These are phyloP conservation scores for Epirrita christyi DNA, from an alignment of 2,888 invertebrate species.

Conservation along the genomic window DNA sequence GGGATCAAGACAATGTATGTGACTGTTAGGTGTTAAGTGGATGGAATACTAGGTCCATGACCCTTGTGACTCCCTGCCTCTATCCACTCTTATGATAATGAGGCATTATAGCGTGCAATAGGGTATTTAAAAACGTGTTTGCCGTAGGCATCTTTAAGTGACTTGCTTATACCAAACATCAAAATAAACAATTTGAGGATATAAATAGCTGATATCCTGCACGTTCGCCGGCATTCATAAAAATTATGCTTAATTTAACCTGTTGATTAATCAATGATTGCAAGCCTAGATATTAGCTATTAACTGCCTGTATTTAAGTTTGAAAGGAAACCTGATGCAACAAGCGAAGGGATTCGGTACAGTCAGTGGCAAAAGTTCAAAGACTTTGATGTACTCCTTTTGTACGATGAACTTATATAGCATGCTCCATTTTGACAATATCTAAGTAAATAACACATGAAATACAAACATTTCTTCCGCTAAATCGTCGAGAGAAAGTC, in stretches of 20 bases:
- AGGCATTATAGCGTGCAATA: neutral
- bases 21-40: too few relatives aligned
- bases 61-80: neutral
- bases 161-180: neutral
- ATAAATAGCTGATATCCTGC: slow-evolving; percentile 16
- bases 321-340: slow-evolving; percentile 52
- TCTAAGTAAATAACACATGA: too few relatives aligned
- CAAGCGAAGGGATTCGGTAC: slow-evolving; percentile 48
- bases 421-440: too few relatives aligned
- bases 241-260: slow-evolving; percentile 15
- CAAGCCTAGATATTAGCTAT: slow-evolving; percentile 25
- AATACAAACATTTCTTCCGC: too few relatives aligned
- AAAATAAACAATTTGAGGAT: slow-evolving; percentile 5
- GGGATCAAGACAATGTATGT: too few relatives aligned
- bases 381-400: too few relatives aligned
- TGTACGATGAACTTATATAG: too few relatives aligned
- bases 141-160: too few relatives aligned
- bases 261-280: slow-evolving; percentile 25
- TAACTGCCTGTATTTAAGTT: slow-evolving; percentile 32
- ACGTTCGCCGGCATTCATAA: slow-evolving; percentile 5
- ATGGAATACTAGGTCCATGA: neutral
- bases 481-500: too few relatives aligned
- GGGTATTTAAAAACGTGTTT: neutral
- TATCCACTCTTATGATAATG: neutral
- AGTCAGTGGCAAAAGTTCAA: slow-evolving; percentile 17